phyloP scores from a whole-genome alignment of 2,797 vertebrate species.

The Coracias cyanogaster region DNA sequence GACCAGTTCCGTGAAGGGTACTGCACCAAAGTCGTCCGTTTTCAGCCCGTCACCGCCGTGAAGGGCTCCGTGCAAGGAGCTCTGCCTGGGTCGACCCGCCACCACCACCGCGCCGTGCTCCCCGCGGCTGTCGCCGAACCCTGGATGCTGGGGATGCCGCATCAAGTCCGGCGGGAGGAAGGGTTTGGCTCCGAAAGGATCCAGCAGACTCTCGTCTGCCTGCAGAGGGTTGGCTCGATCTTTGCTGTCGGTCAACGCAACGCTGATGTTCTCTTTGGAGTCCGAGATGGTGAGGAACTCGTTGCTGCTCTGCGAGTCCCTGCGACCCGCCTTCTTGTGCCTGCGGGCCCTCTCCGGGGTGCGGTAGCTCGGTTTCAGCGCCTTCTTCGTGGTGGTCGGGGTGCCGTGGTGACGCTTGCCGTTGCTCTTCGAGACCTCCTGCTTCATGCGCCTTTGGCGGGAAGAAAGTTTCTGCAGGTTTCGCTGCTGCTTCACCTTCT shows the following conservation, averaged over 20 bases:
- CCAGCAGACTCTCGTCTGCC: slow-evolving; percentile 84
- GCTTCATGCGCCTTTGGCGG: slow-evolving; percentile 91
- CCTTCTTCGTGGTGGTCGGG: slow-evolving; percentile 86
- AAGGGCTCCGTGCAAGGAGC: slow-evolving; percentile 77
- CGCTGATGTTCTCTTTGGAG: slow-evolving; percentile 96
- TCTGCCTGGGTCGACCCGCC: slow-evolving; percentile 81
- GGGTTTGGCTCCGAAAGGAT: slow-evolving; percentile 94
- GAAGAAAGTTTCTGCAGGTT: slow-evolving; percentile 91
- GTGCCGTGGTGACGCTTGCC: slow-evolving; percentile 94
- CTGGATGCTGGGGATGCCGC: slow-evolving; percentile 84
- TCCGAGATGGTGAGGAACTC: slow-evolving; percentile 93
- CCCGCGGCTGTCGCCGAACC: slow-evolving; percentile 78
- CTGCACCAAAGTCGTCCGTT: slow-evolving; percentile 95
- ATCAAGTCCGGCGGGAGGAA: slow-evolving; percentile 88
- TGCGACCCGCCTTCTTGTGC: slow-evolving; percentile 89
- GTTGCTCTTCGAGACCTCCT: slow-evolving; percentile 84
- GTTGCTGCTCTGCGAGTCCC: slow-evolving; percentile 97
- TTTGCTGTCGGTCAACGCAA: slow-evolving; percentile 84
- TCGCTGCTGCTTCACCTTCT: slow-evolving; percentile 90
- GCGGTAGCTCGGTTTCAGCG: slow-evolving; percentile 87
- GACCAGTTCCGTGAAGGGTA: slow-evolving; percentile 93
- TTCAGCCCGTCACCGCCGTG: slow-evolving; percentile 76
- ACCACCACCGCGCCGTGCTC: slow-evolving; percentile 77
- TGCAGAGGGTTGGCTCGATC: slow-evolving; percentile 83
- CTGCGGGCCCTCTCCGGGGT: slow-evolving; percentile 91